Percentiles rank a stretch among this genome's conserved stretches.
These are phyloP conservation scores for Yoshiicerus persimilis DNA, from an alignment of 1,140 invertebrate genomes.

Conservation along the genomic window DNA sequence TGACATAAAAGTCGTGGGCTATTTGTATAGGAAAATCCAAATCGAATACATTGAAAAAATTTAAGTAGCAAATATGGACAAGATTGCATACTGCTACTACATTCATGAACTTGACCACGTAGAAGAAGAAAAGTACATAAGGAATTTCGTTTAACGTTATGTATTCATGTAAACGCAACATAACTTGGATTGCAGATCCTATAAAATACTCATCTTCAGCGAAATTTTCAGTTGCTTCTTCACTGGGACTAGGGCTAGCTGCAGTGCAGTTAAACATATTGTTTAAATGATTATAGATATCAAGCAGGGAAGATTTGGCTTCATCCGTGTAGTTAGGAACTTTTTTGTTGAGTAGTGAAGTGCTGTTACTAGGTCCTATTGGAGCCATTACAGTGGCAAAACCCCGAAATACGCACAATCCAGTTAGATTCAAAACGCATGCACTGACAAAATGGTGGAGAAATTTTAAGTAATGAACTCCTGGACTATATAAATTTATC, in stretches of 20 bases:
- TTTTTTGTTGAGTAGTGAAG: neutral
- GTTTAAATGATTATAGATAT: neutral
- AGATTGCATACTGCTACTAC: neutral
- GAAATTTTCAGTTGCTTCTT: neutral
- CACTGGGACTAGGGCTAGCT: neutral
- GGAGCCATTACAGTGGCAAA: neutral
- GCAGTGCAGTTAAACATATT: neutral
- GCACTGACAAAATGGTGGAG: neutral
- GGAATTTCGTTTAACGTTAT: constrained; percentile 2
- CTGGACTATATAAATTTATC: constrained; percentile 22
- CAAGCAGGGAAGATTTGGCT: neutral
- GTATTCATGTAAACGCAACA: neutral
- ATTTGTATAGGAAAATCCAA: constrained; percentile 21
- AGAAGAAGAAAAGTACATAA: neutral
- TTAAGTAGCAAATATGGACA: neutral
- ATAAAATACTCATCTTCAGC: constrained; percentile 2
- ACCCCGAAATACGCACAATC: neutral
- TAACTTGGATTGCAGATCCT: neutral
- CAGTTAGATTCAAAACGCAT: neutral
- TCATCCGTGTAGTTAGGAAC: neutral
- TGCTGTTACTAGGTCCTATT: neutral
- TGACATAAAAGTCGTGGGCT: neutral
- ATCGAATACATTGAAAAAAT: neutral
- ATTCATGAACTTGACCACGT: constrained; percentile 12
- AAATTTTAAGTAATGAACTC: constrained; percentile 15